Evolutionary conservation across 2,113 vertebrate genomes (phyloP).

Genomic region (Megaceryle torquata): DNA sequence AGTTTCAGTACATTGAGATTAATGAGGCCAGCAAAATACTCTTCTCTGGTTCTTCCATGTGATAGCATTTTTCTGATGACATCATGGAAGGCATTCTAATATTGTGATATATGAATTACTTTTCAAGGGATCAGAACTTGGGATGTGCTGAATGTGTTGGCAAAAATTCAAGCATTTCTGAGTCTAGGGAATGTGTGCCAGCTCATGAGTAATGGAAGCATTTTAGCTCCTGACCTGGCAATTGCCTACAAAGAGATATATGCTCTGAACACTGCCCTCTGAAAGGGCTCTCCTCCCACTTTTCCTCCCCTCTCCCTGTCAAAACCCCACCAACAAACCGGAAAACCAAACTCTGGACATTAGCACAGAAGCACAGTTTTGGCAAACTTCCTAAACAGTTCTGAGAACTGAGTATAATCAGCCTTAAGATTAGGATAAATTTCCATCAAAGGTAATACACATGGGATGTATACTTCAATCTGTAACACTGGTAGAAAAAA

Average conservation of each 20-base stretch:
- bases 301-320: not conserved
- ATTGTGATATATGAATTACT: conserved; percentile 69
- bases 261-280: not conserved
- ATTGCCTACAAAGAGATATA: conserved; percentile 37
- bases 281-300: not conserved
- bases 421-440: not conserved
- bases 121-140: conserved; percentile 49
- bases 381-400: not conserved
- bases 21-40: conserved; percentile 59
- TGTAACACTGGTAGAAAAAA: not conserved
- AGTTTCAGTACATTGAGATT: conserved; percentile 62
- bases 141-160: conserved; percentile 40
- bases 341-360: not conserved
- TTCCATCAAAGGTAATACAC: not conserved
- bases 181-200: conserved; percentile 41
- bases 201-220: conserved; percentile 36
- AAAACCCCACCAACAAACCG: not conserved
- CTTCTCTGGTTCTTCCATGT: conserved; percentile 24
- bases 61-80: conserved; percentile 64
- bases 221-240: conserved; percentile 65
- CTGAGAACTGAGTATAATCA: not conserved
- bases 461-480: not conserved
- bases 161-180: conserved; percentile 62
- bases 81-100: conserved; percentile 62
- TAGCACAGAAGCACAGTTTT: not conserved